These are phyloP conservation scores for Apodemus agrarius DNA, from an alignment of 2,797 vertebrate genomes.

Conservation along the genomic window DNA sequence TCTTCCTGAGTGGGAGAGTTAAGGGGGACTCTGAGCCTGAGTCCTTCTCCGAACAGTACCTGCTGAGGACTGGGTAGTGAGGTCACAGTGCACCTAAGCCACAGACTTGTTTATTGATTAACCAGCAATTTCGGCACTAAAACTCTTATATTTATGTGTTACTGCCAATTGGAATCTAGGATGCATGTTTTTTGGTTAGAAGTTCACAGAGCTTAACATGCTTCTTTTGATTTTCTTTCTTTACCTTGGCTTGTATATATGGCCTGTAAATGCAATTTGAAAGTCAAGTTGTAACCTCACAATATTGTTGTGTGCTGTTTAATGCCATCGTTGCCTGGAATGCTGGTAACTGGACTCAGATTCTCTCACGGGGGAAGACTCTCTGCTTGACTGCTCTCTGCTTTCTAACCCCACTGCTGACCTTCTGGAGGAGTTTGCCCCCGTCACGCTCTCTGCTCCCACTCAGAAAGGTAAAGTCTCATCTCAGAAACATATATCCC, in stretches of 20 bases:
- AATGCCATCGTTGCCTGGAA: conserved; percentile 76
- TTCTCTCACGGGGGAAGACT: conserved; percentile 94
- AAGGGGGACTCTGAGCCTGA: conserved; percentile 46
- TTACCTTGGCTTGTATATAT: conserved; percentile 43
- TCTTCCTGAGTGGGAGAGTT: conserved; percentile 12
- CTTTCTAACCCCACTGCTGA: conserved; percentile 93
- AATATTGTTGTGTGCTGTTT: conserved; percentile 82
- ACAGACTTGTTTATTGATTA: conserved; percentile 46
- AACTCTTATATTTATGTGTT: conserved; percentile 12
- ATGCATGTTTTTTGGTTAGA: conserved; percentile 44
- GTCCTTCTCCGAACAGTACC: conserved; percentile 10
- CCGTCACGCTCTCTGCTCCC: conserved; percentile 91
- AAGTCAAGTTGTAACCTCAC: conserved; percentile 1
- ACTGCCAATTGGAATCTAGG: conserved; percentile 49
- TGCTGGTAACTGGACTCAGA: conserved; percentile 88
- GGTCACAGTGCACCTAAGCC: conserved; percentile 18
- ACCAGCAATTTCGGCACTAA: conserved; percentile 46
- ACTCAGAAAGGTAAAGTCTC: conserved; percentile 93
- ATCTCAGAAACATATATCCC: not conserved
- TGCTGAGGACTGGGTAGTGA: conserved; percentile 45
- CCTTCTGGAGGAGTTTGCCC: conserved; percentile 93
- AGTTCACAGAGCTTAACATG: not conserved
- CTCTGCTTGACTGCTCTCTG: conserved; percentile 95
- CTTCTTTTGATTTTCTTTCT: conserved; percentile 66
- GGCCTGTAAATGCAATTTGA: conserved; percentile 7